Evolutionary conservation across 23 tunicate genomes (phyloP).

Genomic region (Ciona savignyi): DNA sequence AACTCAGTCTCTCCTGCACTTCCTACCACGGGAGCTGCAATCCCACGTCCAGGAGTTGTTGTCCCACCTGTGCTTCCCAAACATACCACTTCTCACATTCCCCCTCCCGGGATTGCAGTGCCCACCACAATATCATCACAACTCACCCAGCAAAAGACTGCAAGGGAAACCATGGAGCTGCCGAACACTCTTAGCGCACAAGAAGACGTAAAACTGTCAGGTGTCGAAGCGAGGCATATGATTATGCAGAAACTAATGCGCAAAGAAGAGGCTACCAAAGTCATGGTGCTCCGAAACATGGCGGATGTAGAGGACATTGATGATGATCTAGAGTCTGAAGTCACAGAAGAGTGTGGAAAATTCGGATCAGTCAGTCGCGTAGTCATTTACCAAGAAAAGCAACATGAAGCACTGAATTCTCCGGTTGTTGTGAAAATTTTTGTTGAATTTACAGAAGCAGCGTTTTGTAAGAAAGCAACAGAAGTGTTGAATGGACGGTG

Average conservation of each 20-base stretch:
- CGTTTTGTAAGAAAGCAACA: conserved; percentile 29
- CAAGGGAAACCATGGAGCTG: conserved; percentile 47
- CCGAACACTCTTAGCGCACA: conserved; percentile 73
- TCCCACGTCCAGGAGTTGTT: conserved; percentile 11
- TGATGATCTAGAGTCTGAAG: conserved; percentile 74
- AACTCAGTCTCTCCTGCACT: conserved; percentile 14
- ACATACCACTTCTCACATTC: conserved; percentile 4
- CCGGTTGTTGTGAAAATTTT: conserved; percentile 64
- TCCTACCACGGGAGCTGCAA: conserved; percentile 8
- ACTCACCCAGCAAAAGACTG: conserved; percentile 4
- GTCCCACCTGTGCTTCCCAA: not conserved
- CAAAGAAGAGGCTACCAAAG: conserved; percentile 35
- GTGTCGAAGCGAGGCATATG: conserved; percentile 64
- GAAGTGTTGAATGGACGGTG: conserved; percentile 69
- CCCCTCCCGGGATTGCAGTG: conserved; percentile 53
- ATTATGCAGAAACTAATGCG: conserved; percentile 70
- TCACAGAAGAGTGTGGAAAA: conserved; percentile 87
- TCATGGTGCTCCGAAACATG: conserved; percentile 73
- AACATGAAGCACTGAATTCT: conserved; percentile 63
- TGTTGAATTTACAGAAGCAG: conserved; percentile 39
- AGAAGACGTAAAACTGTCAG: conserved; percentile 56
- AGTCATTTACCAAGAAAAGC: conserved; percentile 83
- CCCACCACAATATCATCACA: conserved; percentile 30
- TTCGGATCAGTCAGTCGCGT: conserved; percentile 73
- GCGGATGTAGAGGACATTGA: conserved; percentile 67